Evolutionary conservation across 2,113 vertebrate genomes (phyloP).

Genomic region (Grammomys surdaster): DNA sequence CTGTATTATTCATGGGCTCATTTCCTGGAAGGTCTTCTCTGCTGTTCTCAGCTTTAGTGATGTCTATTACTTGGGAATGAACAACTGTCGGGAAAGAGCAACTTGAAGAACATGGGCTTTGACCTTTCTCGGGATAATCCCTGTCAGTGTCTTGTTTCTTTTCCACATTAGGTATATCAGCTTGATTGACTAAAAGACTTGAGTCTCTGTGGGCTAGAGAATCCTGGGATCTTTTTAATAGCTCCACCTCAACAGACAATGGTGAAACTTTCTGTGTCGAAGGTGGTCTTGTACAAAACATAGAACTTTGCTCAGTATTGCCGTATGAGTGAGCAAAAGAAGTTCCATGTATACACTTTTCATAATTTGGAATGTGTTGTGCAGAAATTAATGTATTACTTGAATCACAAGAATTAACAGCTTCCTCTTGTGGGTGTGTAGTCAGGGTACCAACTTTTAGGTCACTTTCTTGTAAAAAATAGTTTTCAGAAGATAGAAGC

Average conservation of each 20-base stretch:
- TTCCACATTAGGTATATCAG: slow-evolving; percentile 12
- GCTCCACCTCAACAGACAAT: slow-evolving; percentile 43
- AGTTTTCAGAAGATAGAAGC: slow-evolving; percentile 61
- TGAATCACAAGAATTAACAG: slow-evolving; percentile 58
- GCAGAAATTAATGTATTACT: slow-evolving; percentile 26
- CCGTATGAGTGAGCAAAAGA: slow-evolving; percentile 57
- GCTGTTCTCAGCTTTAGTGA: background rate
- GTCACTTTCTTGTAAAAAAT: slow-evolving; percentile 70
- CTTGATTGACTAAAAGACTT: slow-evolving; percentile 23
- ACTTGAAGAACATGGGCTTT: slow-evolving; percentile 42
- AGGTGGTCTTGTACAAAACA: slow-evolving; percentile 53
- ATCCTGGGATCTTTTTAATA: slow-evolving; percentile 55
- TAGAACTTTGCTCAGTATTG: slow-evolving; percentile 54
- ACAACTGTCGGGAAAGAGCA: background rate
- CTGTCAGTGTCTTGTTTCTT: slow-evolving; percentile 33
- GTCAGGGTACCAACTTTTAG: slow-evolving; percentile 1
- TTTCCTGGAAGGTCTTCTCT: slow-evolving; percentile 26
- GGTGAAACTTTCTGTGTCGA: slow-evolving; percentile 60
- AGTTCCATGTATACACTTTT: slow-evolving; percentile 32
- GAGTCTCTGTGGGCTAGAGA: background rate
- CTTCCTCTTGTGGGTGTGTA: slow-evolving; percentile 58
- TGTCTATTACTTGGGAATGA: slow-evolving; percentile 43
- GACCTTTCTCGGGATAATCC: slow-evolving; percentile 25
- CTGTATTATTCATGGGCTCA: background rate
- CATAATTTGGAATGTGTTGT: slow-evolving; percentile 47